Percentiles rank a stretch among this genome's conserved stretches.
These are phyloP conservation scores for Plutella xylostella DNA, from an alignment of 2,888 invertebrate species.

Conservation along the genomic window DNA sequence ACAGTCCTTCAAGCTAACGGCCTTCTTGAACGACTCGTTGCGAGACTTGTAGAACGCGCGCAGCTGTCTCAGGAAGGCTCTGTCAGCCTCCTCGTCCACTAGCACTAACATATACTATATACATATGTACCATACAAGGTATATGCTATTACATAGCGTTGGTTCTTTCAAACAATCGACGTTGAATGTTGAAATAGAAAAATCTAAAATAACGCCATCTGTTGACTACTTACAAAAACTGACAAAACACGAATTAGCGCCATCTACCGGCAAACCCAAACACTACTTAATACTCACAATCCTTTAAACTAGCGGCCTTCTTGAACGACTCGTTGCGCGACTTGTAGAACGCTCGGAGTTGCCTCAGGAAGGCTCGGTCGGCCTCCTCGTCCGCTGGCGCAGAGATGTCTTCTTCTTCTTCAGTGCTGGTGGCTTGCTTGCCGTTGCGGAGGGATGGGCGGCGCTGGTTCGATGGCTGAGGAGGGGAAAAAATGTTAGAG, in stretches of 20 bases:
- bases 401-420: conserved; percentile 25
- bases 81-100: conserved; percentile 24
- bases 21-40: conserved; percentile 31
- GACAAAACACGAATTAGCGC: too few species aligned
- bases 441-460: conserved; percentile 53
- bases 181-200: too few species aligned
- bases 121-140: too few species aligned
- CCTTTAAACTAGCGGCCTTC: conserved; percentile 29
- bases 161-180: too few species aligned
- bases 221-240: too few species aligned
- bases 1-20: conserved; percentile 37
- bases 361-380: conserved; percentile 36
- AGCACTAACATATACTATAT: too few species aligned
- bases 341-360: conserved; percentile 41
- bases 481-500: neutral
- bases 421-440: conserved; percentile 31
- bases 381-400: conserved; percentile 23
- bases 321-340: conserved; percentile 32
- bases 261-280: too few species aligned
- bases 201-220: too few species aligned
- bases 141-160: too few species aligned
- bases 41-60: conserved; percentile 39
- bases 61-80: conserved; percentile 39
- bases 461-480: conserved; percentile 23
- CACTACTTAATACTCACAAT: conserved; percentile 42